Percentiles rank a stretch among this genome's conserved stretches.
Evolutionary conservation across 2,888 invertebrate species (phyloP).

Genomic region (Lycophotia porphyrea): DNA sequence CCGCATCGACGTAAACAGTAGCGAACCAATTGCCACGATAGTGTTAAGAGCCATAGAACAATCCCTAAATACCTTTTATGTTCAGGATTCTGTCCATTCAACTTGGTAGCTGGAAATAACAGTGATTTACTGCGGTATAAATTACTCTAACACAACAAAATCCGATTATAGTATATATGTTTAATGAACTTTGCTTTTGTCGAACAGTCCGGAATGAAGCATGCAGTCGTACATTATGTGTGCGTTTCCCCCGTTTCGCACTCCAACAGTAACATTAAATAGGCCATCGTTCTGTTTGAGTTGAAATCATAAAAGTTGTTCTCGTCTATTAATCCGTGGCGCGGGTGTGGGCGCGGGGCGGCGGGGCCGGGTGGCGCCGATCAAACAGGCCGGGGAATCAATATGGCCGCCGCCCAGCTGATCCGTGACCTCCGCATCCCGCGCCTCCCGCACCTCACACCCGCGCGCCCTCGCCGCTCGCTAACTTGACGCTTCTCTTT

Average conservation of each 20-base stretch:
- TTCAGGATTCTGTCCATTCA: constrained; percentile 29
- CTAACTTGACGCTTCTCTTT: constrained; percentile 84
- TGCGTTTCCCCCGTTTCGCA: constrained; percentile 62
- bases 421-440: constrained; percentile 88
- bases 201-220: constrained; percentile 36
- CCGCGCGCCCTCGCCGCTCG: constrained; percentile 71
- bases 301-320: constrained; percentile 90
- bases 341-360: constrained; percentile 70
- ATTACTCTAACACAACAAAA: constrained; percentile 49
- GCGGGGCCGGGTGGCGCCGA: constrained; percentile 84
- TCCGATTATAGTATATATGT: constrained; percentile 49
- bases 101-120: constrained; percentile 41
- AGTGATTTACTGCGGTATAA: constrained; percentile 45
- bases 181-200: constrained; percentile 37
- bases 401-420: constrained; percentile 90
- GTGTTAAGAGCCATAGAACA: constrained; percentile 36
- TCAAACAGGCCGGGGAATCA: constrained; percentile 90
- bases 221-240: constrained; percentile 56
- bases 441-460: constrained; percentile 71
- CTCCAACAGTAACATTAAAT: constrained; percentile 75
- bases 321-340: constrained; percentile 88
- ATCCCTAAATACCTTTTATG: constrained; percentile 47
- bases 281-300: constrained; percentile 84
- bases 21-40: constrained; percentile 35
- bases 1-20: constrained; percentile 43